Percentiles rank a stretch among this genome's conserved stretches.
phyloP scores from a whole-genome alignment of 2,113 vertebrate genomes.

The Nothoprocta pentlandii region DNA sequence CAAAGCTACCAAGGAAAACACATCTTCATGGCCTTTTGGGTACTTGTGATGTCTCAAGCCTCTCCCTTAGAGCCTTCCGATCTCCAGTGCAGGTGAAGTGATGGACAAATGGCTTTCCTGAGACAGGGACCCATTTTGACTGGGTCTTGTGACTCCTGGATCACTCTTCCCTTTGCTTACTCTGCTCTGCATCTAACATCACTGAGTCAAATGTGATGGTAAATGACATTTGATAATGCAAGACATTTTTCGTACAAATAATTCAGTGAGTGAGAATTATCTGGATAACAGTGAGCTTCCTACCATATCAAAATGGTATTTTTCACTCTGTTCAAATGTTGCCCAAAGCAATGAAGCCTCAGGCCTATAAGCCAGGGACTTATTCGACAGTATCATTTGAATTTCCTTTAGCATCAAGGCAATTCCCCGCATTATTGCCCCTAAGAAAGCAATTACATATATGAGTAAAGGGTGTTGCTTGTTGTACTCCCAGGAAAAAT shows the following conservation, averaged over 20 bases:
- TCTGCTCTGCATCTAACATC: not conserved
- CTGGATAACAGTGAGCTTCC: not conserved
- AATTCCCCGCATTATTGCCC: not conserved
- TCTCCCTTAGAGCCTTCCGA: not conserved
- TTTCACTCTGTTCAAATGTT: not conserved
- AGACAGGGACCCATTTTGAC: not conserved
- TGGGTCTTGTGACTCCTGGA: rapidly evolving
- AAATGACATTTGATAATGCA: not conserved
- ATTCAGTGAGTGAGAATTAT: not conserved
- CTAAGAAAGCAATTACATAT: not conserved
- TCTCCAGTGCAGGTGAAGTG: not conserved
- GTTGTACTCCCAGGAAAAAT: not conserved
- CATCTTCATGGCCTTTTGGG: rapidly evolving
- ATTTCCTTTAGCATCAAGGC: not conserved
- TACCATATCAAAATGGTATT: not conserved
- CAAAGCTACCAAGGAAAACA: not conserved
- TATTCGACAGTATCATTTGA: not conserved
- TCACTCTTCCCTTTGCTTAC: not conserved
- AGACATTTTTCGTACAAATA: not conserved
- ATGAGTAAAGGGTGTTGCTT: not conserved
- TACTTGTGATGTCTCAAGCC: not conserved
- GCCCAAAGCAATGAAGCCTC: not conserved
- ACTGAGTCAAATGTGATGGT: not conserved
- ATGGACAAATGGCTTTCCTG: not conserved
- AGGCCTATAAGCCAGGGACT: not conserved